Evolutionary conservation across 1,140 invertebrate species (phyloP).

Genomic region (Ceratoteleas bidentatus): DNA sequence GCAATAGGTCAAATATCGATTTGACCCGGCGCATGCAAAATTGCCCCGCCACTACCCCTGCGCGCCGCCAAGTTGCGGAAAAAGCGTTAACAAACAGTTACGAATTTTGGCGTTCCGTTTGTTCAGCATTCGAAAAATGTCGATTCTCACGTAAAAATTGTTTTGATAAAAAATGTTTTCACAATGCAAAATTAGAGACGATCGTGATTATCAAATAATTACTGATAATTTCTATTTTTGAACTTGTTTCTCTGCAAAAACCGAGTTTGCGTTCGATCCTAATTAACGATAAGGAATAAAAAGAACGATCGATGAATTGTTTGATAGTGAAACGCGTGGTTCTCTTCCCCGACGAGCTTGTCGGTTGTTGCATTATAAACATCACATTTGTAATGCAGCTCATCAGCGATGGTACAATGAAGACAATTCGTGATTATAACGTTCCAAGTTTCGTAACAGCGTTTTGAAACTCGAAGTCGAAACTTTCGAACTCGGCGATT

Average conservation of each 20-base stretch:
- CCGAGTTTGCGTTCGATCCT: no score
- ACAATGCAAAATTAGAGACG: no score
- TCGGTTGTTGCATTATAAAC: slow-evolving; percentile 2
- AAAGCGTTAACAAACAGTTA: no score
- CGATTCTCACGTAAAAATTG: no score
- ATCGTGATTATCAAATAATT: no score
- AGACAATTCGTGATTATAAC: slow-evolving; percentile 20
- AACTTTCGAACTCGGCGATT: slow-evolving; percentile 13
- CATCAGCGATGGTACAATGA: slow-evolving; percentile 18
- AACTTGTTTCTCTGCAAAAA: no score
- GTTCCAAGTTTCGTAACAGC: slow-evolving; percentile 8
- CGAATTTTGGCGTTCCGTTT: no score
- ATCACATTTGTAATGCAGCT: slow-evolving; percentile 11
- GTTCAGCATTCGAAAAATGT: no score
- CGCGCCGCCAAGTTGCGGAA: not conserved
- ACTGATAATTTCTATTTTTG: no score
- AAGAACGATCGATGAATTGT: not conserved
- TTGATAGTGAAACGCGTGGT: not conserved
- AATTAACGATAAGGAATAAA: no score
- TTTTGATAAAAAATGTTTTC: no score
- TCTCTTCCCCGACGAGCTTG: not conserved
- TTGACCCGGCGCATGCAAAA: slow-evolving; percentile 19
- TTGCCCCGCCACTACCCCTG: slow-evolving; percentile 1
- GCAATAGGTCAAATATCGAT: slow-evolving; percentile 40
- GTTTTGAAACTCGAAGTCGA: slow-evolving; percentile 17